Conservation (phyloP, 2,797 vertebrate genomes). For the Pangasius krempfi region DNA sequence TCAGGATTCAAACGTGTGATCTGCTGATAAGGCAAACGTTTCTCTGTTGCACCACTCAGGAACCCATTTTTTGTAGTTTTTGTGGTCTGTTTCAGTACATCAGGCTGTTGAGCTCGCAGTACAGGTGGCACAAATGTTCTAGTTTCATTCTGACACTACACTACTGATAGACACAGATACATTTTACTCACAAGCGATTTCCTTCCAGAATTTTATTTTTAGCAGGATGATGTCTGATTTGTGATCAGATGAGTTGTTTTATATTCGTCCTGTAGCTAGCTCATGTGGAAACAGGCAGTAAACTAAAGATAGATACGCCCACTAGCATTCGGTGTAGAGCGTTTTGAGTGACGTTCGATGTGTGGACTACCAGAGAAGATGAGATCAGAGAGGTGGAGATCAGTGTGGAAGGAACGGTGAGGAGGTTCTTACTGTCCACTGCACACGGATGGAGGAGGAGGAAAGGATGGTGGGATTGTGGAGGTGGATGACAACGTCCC, state of each 20-base stretch:
- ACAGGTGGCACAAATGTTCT: too few species aligned
- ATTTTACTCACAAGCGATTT: neutral
- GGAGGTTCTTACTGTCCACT: conserved; percentile 91
- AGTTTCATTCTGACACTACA: neutral
- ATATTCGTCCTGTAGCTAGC: neutral
- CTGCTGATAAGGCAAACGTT: too few species aligned
- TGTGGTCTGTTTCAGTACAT: too few species aligned
- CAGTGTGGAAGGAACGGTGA: neutral
- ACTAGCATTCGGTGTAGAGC: neutral
- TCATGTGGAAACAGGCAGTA: neutral
- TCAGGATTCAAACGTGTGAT: too few species aligned
- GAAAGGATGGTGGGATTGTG: conserved; percentile 98
- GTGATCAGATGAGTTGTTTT: neutral
- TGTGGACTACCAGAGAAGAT: neutral
- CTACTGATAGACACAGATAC: neutral
- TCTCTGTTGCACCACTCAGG: too few species aligned
- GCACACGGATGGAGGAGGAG: conserved; percentile 93
- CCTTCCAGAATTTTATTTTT: neutral
- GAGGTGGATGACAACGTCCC: conserved; percentile 91
- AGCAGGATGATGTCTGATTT: neutral
- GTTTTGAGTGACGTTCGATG: neutral
- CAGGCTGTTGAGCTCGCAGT: too few species aligned
- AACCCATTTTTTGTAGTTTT: too few species aligned
- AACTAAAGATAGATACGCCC: neutral
- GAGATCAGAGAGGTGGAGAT: neutral